A percentile compares a stretch with the other conserved stretches of the same genome.
These are phyloP conservation scores for Artibeus jamaicensis DNA, from an alignment of 2,797 vertebrate genomes.

Conservation along the genomic window DNA sequence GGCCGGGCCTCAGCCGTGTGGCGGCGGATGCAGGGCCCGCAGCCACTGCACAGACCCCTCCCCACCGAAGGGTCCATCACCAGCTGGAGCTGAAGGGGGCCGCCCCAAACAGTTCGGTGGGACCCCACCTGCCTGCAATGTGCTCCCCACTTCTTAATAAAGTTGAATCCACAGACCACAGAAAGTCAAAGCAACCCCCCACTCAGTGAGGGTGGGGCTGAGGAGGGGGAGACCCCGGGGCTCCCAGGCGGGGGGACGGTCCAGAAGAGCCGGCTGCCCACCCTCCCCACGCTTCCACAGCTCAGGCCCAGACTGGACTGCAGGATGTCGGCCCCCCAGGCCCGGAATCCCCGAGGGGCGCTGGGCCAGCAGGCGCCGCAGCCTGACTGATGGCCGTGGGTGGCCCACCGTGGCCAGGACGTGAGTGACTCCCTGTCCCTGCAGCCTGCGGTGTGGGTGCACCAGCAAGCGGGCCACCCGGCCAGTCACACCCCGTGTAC, in stretches of 20 bases:
- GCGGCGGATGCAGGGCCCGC: background rate
- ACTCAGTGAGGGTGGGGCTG: accelerated
- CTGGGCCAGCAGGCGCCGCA: accelerated
- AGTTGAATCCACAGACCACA: background rate
- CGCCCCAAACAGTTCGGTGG: background rate
- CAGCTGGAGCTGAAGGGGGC: background rate
- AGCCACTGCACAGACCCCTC: background rate
- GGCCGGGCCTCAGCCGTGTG: background rate
- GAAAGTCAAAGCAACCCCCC: background rate
- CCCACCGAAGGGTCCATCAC: accelerated
- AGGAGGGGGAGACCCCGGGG: accelerated
- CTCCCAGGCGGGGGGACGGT: background rate
- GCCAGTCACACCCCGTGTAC: accelerated
- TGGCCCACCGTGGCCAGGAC: accelerated
- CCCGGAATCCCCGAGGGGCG: background rate
- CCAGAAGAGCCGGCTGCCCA: background rate
- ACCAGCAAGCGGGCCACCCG: accelerated
- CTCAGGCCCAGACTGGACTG: background rate
- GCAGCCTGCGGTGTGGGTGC: accelerated
- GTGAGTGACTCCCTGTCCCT: accelerated
- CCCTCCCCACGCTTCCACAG: background rate
- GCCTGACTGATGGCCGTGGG: accelerated
- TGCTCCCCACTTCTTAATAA: background rate
- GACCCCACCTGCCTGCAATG: accelerated
- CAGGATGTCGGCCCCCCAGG: accelerated